Percentiles rank a stretch among this genome's conserved stretches.
Conservation (phyloP, 2,113 vertebrate species). For the Casuarius casuarius region DNA sequence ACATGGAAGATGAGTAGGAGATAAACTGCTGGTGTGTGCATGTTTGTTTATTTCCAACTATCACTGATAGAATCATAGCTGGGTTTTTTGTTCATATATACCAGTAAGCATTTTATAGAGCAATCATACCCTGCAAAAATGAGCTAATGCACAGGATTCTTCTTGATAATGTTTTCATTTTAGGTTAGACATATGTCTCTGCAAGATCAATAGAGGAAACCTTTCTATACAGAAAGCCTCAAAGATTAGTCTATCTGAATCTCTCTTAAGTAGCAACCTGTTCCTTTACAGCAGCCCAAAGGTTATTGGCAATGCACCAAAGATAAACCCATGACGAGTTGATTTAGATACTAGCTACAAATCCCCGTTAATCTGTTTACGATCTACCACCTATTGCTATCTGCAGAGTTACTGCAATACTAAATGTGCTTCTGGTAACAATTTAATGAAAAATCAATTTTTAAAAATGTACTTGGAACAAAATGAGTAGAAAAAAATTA, state of each 20-base stretch:
- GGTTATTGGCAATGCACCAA: conserved; percentile 17
- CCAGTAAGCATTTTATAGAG: background rate
- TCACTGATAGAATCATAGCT: background rate
- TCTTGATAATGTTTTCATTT: background rate
- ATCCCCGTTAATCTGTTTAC: conserved; percentile 50
- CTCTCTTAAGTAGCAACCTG: background rate
- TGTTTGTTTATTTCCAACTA: background rate
- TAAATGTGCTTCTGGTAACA: background rate
- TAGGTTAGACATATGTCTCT: background rate
- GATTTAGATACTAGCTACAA: conserved; percentile 47
- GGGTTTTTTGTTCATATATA: background rate
- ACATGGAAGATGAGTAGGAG: background rate
- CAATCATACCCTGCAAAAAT: background rate
- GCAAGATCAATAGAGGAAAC: background rate
- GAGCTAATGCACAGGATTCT: background rate
- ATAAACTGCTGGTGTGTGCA: background rate
- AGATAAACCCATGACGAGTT: background rate
- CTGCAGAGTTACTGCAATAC: background rate
- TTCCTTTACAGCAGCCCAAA: background rate
- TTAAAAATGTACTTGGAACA: background rate
- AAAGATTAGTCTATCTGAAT: background rate
- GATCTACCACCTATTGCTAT: background rate
- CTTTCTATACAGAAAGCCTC: background rate
- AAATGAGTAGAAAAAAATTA: background rate
- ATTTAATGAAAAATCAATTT: background rate